Conservation (phyloP, 1,140 invertebrate genomes). For the Caerostris darwini region DNA sequence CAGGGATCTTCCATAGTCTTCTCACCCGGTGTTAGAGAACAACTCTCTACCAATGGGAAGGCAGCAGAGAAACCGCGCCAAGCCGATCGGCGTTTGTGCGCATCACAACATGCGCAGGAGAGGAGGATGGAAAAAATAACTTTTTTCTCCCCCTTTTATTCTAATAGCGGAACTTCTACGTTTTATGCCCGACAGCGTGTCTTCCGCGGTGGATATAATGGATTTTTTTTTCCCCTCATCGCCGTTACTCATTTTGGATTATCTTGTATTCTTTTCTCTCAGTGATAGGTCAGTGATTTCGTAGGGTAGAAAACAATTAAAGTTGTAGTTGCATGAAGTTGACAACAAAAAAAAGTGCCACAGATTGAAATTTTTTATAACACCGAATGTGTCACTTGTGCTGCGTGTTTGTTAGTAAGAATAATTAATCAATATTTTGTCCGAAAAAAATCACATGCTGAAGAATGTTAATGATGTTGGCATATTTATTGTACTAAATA, state of each 20-base stretch:
- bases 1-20: slow-evolving; percentile 22
- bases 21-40: background rate
- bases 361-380: background rate
- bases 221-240: background rate
- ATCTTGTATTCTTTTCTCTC: background rate
- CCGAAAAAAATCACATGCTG: background rate
- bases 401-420: background rate
- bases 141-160: slow-evolving; percentile 10
- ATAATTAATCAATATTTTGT: background rate
- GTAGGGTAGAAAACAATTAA: slow-evolving; percentile 27
- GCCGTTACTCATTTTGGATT: slow-evolving; percentile 10
- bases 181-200: slow-evolving; percentile 28
- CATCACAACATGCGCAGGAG: slow-evolving; percentile 68
- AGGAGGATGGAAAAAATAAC: background rate
- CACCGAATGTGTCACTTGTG: background rate
- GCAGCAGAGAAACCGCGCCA: slow-evolving; percentile 5
- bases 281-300: slow-evolving; percentile 31
- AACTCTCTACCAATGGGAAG: slow-evolving; percentile 7
- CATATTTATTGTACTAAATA: too few relatives aligned
- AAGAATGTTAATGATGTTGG: too few relatives aligned
- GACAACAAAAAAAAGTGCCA: background rate
- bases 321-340: background rate
- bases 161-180: slow-evolving; percentile 21
- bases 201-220: slow-evolving; percentile 20
- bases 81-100: background rate